These are phyloP conservation scores for Rugalucina vietnamica DNA, from an alignment of 2,888 invertebrate species.

Conservation along the genomic window DNA sequence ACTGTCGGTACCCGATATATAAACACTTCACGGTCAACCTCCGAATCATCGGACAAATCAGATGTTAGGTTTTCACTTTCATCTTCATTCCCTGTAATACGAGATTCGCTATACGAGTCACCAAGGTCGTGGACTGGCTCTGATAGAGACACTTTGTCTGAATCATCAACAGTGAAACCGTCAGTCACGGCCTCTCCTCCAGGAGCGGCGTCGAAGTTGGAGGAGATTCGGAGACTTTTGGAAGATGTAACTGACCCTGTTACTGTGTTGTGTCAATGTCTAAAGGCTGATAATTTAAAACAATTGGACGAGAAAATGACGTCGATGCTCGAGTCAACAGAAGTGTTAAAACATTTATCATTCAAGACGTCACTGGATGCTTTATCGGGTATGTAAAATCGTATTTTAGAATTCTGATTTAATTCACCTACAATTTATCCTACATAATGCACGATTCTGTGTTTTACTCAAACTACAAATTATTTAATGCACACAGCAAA, in stretches of 20 bases:
- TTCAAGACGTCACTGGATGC: neutral
- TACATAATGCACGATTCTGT: neutral
- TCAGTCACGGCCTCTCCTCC: neutral
- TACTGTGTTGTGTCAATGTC: conserved; percentile 46
- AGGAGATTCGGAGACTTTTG: conserved; percentile 44
- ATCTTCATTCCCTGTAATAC: neutral
- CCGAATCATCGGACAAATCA: neutral
- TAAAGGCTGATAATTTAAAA: conserved; percentile 35
- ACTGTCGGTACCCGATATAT: neutral
- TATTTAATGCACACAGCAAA: too few relatives aligned
- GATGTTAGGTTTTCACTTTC: neutral
- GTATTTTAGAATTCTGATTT: too few relatives aligned
- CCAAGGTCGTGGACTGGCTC: neutral
- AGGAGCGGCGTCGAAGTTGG: conserved; percentile 32
- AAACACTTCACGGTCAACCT: neutral
- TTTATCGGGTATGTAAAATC: neutral
- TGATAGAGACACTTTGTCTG: neutral
- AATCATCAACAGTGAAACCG: neutral
- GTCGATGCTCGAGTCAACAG: conserved; percentile 37
- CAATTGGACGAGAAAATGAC: conserved; percentile 52
- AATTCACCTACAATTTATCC: neutral
- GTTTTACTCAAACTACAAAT: too few relatives aligned
- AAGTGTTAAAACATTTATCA: conserved; percentile 38
- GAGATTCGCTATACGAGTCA: neutral
- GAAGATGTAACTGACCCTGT: conserved; percentile 45